phyloP scores from a whole-genome alignment of 2,888 invertebrate species.

The Callyntrura guangdongensis region DNA sequence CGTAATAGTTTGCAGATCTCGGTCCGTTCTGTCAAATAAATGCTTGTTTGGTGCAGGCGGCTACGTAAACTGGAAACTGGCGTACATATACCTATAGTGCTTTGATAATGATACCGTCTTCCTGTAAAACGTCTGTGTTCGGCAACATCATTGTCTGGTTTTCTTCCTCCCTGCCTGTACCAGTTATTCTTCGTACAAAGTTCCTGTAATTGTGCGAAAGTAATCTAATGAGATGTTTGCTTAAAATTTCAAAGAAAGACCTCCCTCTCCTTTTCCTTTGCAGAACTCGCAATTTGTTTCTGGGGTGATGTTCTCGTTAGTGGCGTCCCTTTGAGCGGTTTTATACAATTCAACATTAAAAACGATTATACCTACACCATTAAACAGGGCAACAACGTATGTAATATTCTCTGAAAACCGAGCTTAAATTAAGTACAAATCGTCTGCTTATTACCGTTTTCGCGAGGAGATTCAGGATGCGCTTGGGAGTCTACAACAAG shows the following conservation, averaged over 20 bases:
- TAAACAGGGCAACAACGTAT: background rate
- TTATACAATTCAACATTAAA: background rate
- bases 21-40: too few species aligned
- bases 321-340: background rate
- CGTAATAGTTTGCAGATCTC: too few species aligned
- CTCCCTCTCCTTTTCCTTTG: background rate
- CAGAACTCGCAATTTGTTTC: background rate
- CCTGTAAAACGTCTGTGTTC: background rate
- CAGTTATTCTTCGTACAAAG: background rate
- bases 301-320: background rate
- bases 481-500: too few species aligned
- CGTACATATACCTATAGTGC: too few species aligned
- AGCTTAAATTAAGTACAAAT: too few species aligned
- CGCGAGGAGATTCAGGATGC: too few species aligned
- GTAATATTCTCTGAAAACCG: too few species aligned
- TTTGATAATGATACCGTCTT: too few species aligned
- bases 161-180: background rate
- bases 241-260: conserved; percentile 23
- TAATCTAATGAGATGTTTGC: conserved; percentile 59
- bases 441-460: too few species aligned
- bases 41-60: too few species aligned
- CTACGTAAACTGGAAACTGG: too few species aligned
- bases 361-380: background rate
- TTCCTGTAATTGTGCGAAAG: conserved; percentile 63
- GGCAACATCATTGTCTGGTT: background rate